Evolutionary conservation across 2,888 invertebrate species (phyloP), one percentile per base, ranked within the genome.

Genomic region (Tromatobia lineatoria): DNA sequence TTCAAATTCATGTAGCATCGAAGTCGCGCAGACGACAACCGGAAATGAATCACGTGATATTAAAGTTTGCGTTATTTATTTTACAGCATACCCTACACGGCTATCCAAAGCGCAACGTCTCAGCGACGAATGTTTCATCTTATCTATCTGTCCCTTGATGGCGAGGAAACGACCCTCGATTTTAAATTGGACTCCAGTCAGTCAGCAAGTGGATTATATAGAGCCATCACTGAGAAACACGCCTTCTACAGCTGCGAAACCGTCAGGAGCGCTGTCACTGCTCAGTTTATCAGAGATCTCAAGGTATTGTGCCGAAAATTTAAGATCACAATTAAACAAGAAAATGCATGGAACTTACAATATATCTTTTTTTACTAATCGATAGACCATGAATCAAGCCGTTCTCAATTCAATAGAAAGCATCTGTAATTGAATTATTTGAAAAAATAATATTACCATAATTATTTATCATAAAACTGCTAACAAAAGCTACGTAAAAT

Each of bases 231-330:
- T 0, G 98, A 98, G 94, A 97, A 98, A 89, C 98, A 98, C 93
- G 98, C 98, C 61, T 98, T 98, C 95, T 98, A 98, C 94, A 97
- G 97, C 93, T 98, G 98, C 94, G 98, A 98, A 93, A 98, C 98
- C 0, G 98, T 98, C 15, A 95, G 98, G 61, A 97, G 96, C 85
- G 97, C 97, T 81, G 98, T 98, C 73, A 97, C 98, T 0, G 96
- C 97, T 71, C 98, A 98, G 94, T 98, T 97, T 92, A 97, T 98
- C 76, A 95, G 98, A 85, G 98, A 98, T 94, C 95, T 98, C 87
- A 98, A 97, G 95, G 96, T 96, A 90, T 87, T 89, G 73, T 1
- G 2, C 0, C 29, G 15, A 7, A n/a, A 29, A 10, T n/a, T 29
- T 15, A 29, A 18, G n/a, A n/a, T 34, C 13, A 10, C 59, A n/a